Conservation (phyloP, 1,140 invertebrate species). For the Drosophila erecta region DNA sequence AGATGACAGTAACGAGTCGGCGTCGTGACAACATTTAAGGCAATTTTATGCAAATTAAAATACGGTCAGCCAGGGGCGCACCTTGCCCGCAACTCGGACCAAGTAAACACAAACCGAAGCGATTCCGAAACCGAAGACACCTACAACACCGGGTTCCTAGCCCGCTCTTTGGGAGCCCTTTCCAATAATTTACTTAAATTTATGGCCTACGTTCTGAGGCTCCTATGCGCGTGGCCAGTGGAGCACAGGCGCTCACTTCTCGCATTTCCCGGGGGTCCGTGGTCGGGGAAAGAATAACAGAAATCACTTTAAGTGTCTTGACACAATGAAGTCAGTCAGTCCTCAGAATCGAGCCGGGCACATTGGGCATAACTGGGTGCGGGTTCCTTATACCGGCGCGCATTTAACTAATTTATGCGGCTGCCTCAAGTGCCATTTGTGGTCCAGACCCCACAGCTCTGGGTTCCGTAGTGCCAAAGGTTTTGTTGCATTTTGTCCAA, state of each 20-base stretch:
- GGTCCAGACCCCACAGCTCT: conserved; percentile 63
- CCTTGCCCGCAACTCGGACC: conserved; percentile 20
- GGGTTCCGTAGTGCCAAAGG: conserved; percentile 54
- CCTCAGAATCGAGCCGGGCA: neutral
- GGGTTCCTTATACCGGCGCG: conserved; percentile 49
- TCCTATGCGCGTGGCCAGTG: conserved; percentile 44
- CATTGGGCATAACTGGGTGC: conserved; percentile 36
- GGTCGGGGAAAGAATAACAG: conserved; percentile 26
- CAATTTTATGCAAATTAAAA: conserved; percentile 82
- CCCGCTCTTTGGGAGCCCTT: conserved; percentile 20
- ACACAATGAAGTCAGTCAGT: conserved; percentile 75
- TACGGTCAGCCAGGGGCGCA: conserved; percentile 68
- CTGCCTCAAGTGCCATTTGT: conserved; percentile 76
- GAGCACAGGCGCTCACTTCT: conserved; percentile 45
- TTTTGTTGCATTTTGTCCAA: conserved; percentile 75
- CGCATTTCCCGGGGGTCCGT: conserved; percentile 44
- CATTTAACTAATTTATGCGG: conserved; percentile 75
- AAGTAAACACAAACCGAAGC: conserved; percentile 16
- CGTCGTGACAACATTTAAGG: conserved; percentile 81
- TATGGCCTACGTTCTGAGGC: conserved; percentile 43
- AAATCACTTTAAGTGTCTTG: conserved; percentile 76
- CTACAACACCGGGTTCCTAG: conserved; percentile 52
- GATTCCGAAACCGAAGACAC: conserved; percentile 63
- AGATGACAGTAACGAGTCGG: conserved; percentile 80
- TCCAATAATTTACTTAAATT: conserved; percentile 77